These are phyloP conservation scores for Mustela nigripes DNA, from an alignment of 2,113 vertebrate species.

Conservation along the genomic window DNA sequence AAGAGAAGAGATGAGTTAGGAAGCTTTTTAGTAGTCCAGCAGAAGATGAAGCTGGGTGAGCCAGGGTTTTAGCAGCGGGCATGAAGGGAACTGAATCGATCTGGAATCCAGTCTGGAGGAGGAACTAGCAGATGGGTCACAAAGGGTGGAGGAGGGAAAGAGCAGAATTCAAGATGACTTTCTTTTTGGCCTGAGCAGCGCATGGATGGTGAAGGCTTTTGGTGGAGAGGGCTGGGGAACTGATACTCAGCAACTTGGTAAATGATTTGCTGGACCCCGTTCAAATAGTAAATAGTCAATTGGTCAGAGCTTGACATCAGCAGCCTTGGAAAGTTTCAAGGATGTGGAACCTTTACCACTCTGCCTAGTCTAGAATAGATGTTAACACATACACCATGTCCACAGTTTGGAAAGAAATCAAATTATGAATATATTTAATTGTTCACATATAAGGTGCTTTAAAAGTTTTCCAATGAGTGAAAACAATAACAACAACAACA, in stretches of 20 bases:
- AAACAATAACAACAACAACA: not conserved
- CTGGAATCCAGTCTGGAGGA: not conserved
- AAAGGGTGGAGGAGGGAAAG: accelerated
- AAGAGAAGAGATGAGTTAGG: not conserved
- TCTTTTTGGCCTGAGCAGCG: not conserved
- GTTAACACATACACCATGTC: not conserved
- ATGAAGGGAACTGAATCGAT: accelerated
- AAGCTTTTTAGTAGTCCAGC: not conserved
- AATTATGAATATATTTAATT: not conserved
- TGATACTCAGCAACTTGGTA: too few species aligned
- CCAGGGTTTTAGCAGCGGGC: not conserved
- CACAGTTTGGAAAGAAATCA: not conserved
- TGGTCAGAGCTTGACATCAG: not conserved
- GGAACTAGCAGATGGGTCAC: accelerated
- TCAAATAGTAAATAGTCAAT: not conserved
- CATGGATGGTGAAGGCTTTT: not conserved
- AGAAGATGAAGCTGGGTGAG: not conserved
- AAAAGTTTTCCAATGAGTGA: not conserved
- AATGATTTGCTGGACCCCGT: not conserved
- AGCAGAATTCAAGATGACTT: not conserved
- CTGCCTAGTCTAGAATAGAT: not conserved
- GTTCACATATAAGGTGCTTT: not conserved
- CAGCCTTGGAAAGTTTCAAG: not conserved
- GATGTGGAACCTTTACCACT: accelerated
- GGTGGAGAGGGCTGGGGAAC: not conserved